Conservation (phyloP, 2,888 invertebrate genomes). For the Sepioteuthis lessoniana region DNA sequence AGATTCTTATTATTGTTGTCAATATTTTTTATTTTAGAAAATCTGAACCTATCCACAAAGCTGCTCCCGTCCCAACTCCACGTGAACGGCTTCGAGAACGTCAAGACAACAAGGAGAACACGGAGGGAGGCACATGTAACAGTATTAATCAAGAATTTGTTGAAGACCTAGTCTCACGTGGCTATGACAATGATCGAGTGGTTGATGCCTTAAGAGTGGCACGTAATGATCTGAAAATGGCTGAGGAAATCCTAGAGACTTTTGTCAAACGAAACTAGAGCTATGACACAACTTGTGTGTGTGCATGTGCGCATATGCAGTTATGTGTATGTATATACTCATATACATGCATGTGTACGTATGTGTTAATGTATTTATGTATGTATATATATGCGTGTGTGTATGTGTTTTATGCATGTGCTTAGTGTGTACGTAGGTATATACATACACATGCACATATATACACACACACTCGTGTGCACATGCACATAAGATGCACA, state of each 20-base stretch:
- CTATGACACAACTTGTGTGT: neutral
- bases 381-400: constrained; percentile 40
- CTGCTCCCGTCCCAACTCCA: constrained; percentile 62
- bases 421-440: neutral
- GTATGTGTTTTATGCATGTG: constrained; percentile 26
- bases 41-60: constrained; percentile 41
- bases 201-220: constrained; percentile 93
- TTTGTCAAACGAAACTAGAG: constrained; percentile 79
- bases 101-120: constrained; percentile 72
- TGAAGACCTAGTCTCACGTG: constrained; percentile 89
- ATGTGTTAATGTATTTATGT: neutral
- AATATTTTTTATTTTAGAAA: neutral
- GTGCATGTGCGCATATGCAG: constrained; percentile 35
- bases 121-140: constrained; percentile 53
- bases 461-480: neutral
- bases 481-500: constrained; percentile 24
- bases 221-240: constrained; percentile 94
- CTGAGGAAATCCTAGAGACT: constrained; percentile 92
- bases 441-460: neutral
- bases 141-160: constrained; percentile 79
- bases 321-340: neutral
- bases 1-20: neutral
- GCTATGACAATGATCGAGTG: constrained; percentile 91
- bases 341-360: neutral
- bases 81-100: constrained; percentile 68